Evolutionary conservation across 2,113 vertebrate genomes (phyloP).

Genomic region (Callopanchax toddi): DNA sequence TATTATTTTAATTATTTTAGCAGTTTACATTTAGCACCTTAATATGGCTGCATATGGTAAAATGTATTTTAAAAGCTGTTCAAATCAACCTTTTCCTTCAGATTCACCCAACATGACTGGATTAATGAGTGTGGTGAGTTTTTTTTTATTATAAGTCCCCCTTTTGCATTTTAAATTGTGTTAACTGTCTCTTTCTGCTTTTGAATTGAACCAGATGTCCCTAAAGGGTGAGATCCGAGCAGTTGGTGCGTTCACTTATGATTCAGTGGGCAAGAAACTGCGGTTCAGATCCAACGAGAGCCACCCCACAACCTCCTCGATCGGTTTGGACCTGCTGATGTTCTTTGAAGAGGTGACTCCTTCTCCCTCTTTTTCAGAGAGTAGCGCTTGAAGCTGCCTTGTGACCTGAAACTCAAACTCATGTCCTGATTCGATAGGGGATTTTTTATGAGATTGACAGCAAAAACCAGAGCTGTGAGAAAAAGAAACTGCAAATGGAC

Average conservation of each 20-base stretch:
- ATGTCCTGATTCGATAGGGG: constrained; percentile 36
- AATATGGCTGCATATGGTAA: no score
- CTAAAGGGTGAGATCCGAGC: constrained; percentile 58
- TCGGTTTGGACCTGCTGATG: constrained; percentile 74
- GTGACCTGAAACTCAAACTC: not conserved
- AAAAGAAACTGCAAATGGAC: constrained; percentile 67
- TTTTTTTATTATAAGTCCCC: not conserved
- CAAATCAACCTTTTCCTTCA: constrained; percentile 47
- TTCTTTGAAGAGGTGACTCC: constrained; percentile 74
- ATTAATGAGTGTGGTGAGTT: constrained; percentile 63
- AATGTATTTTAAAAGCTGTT: not conserved
- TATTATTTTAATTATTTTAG: not conserved
- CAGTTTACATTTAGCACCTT: not conserved
- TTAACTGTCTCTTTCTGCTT: constrained; percentile 11
- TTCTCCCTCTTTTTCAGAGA: not conserved
- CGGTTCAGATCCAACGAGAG: constrained; percentile 73
- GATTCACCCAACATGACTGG: constrained; percentile 76
- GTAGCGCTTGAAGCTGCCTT: not conserved
- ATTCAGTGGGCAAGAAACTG: constrained; percentile 72
- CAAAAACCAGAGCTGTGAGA: constrained; percentile 80
- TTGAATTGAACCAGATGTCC: constrained; percentile 44
- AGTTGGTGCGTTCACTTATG: constrained; percentile 66
- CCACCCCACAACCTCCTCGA: constrained; percentile 51
- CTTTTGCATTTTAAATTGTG: not conserved
- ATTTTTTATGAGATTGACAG: constrained; percentile 76